Evolutionary conservation across 2,113 vertebrate species (phyloP), one percentile per base, ranked within the genome.

Genomic region (Brachionichthys hirsutus): DNA sequence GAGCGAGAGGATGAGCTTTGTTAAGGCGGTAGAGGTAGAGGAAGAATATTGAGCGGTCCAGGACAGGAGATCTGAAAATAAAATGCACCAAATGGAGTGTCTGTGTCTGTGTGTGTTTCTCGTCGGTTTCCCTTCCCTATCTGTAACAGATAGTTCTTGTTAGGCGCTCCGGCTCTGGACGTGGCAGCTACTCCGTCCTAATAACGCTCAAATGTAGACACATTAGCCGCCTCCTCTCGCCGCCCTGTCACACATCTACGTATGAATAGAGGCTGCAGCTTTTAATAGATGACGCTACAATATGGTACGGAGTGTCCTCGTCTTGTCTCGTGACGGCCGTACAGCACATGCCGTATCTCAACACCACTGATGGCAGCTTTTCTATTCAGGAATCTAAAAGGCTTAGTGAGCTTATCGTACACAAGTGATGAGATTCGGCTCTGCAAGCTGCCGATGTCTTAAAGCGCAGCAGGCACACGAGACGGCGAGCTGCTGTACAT

Each of bases 21-120:
- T 76, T 75, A 80, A 82, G 75, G 54, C 15, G 51, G 70, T n/a
- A 58, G 70, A 30, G 71, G 52, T 57, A 62, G 77, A 63, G 67
- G 53, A 48, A 45, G 57, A 81, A 65, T 87, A 76, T 83, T 67
- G 73, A 86, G 61, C 60, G 30, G 47, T 72, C 75, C 46, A 17
- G 40, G 34, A 12, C 18, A 75, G 54, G 38, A 78, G 50, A 81
- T 85, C 80, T 83, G 70, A 83, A 87, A 83, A 88, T 75, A 70
- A 77, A 87, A 82, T 74, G 61, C 57, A 70, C n/a, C n/a, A 40
- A 73, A 16, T 20, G 38, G 35, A 30, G 2, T 4, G 16, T 35
- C 42, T 43, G 18, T 35, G 24, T 49, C 50, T 51, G 46, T 60
- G 61, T 22, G 42, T 41, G 19, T 2, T n/a, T n/a, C n/a, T n/a